Evolutionary conservation across 1,140 invertebrate species (phyloP), one percentile per base, ranked within the genome.

Genomic region (Caenorhabditis remanei): DNA sequence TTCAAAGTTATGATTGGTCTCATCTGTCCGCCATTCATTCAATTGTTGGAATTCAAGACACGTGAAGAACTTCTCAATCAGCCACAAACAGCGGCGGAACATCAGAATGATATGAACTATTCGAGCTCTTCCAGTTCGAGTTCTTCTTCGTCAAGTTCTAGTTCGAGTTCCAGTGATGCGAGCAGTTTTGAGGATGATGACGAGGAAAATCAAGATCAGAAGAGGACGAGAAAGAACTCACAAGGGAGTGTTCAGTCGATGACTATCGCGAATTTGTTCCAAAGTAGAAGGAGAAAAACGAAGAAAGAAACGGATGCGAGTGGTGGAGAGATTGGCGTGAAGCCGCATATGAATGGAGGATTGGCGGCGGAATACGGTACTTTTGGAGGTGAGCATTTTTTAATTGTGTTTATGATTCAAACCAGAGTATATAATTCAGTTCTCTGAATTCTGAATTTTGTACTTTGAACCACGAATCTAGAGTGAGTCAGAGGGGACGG

Each of bases 31-130:
- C 94, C 96, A 7, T 96, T 96, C 92, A 96, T 99, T 91, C 93
- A 96, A 55, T 95, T 95, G 92, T 93, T 99, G 91, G 97, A 99
- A 93, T 99, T 98, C 93, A 98, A 99, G 93, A 97, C 96, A 96
- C 16, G 96, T 90, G 97, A 99, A 93, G 97, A 99, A 93, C 94
- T 99, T 9, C 96, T 97, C 92, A 94, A 97, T 87, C 98, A 98
- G 96, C 97, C 97, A 11, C 93, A 94, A 93, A 98, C 97, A 0
- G 96, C 97, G 93, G 97, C 98, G 91, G 97, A 98, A 93, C 97
- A 98, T 94, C 93, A 93, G 71, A 90, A 93, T 50, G 94, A 94
- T 46, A 89, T 94, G 63, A 91, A 92, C 84, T 85, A 85, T 46
- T 85, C 40, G 14, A 87, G 67, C 61, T 89, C 88, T 24, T 88